Evolutionary conservation across 1,140 invertebrate genomes (phyloP).

Genomic region (Bombus superbus): DNA sequence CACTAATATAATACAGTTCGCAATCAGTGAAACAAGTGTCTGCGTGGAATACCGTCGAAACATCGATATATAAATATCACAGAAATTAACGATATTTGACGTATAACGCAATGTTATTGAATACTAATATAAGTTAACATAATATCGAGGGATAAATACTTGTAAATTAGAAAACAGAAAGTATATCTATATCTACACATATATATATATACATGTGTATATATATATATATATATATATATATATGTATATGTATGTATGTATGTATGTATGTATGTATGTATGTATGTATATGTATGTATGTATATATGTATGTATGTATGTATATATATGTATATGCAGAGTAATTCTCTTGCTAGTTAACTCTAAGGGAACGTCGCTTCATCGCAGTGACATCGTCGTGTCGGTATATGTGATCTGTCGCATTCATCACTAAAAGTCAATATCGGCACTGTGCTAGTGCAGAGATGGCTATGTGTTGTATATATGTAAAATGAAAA

Average conservation of each 20-base stretch:
- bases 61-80: constrained; percentile 1
- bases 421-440: not conserved
- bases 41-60: constrained; percentile 42
- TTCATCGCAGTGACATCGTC: not conserved
- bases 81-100: constrained; percentile 59
- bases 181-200: constrained; percentile 73
- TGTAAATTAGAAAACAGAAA: constrained; percentile 81
- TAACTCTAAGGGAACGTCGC: not conserved
- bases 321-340: constrained; percentile 55
- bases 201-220: constrained; percentile 66
- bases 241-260: not conserved
- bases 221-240: not conserved
- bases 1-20: not conserved
- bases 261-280: not conserved
- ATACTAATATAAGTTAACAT: constrained; percentile 67
- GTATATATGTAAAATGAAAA: constrained; percentile 30
- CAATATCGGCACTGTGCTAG: not conserved
- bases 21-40: constrained; percentile 1
- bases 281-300: constrained; percentile 22
- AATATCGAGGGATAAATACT: constrained; percentile 73
- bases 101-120: constrained; percentile 67
- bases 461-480: constrained; percentile 3
- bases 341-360: constrained; percentile 10
- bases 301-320: constrained; percentile 45
- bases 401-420: not conserved